Conservation (phyloP, 23 tunicate species). For the Halocynthia aurantium region DNA sequence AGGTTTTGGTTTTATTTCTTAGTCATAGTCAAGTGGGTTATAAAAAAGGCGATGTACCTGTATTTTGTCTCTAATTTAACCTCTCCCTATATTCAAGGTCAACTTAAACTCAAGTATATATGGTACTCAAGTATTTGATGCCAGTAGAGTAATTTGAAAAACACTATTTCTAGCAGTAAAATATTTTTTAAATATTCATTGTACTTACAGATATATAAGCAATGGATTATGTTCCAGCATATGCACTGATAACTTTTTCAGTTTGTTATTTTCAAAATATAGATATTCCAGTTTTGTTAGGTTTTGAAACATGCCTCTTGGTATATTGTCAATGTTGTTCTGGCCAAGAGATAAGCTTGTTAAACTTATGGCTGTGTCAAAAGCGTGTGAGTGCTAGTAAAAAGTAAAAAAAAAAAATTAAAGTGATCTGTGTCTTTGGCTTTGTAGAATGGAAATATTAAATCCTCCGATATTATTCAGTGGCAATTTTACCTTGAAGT, state of each 20-base stretch:
- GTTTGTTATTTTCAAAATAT: conserved; percentile 8
- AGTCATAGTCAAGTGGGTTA: conserved; percentile 12
- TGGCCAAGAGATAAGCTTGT: conserved; percentile 6
- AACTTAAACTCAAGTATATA: too few species aligned
- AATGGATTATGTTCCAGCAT: conserved; percentile 2
- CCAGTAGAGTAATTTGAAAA: too few species aligned
- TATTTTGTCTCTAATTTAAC: neutral
- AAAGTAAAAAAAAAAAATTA: neutral
- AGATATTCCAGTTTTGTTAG: neutral
- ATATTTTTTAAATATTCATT: neutral
- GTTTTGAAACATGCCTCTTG: conserved; percentile 1
- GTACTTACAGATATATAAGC: conserved; percentile 16
- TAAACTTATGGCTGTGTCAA: conserved; percentile 9
- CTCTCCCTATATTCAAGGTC: too few species aligned
- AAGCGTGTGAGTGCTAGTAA: conserved; percentile 19
- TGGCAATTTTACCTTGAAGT: conserved; percentile 3
- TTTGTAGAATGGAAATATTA: too few species aligned
- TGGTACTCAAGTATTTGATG: too few species aligned
- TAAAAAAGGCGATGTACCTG: neutral
- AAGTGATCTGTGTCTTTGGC: too few species aligned
- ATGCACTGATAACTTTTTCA: conserved; percentile 4
- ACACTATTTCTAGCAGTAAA: neutral
- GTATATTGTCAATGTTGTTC: conserved; percentile 20
- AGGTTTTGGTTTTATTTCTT: neutral
- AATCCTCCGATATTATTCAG: too few species aligned